A percentile compares a stretch with the other conserved stretches of the same genome.
These are phyloP conservation scores for Lydus trimaculatus DNA, from an alignment of 2,888 invertebrate genomes.

Conservation along the genomic window DNA sequence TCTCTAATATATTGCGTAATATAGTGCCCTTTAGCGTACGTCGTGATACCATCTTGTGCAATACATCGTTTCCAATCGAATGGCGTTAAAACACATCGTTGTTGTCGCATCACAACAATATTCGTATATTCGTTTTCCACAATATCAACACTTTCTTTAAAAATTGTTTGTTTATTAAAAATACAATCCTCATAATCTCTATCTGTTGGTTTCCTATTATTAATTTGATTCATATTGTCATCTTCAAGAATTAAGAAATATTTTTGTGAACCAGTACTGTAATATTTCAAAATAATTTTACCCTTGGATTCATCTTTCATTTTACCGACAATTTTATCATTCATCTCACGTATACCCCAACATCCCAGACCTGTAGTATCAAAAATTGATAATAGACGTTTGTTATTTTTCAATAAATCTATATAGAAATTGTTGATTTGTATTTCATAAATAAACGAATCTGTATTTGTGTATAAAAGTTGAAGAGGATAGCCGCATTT, in stretches of 20 bases:
- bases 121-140: not conserved
- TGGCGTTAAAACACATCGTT: not conserved
- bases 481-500: not conserved
- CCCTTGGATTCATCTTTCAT: conserved; percentile 1
- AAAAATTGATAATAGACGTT: not conserved
- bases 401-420: not conserved
- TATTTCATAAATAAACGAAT: not conserved
- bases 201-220: not conserved
- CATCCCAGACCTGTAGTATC: not conserved
- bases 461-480: not conserved
- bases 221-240: no score
- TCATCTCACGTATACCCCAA: not conserved
- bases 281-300: not conserved
- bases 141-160: not conserved
- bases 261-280: not conserved
- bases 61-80: not conserved
- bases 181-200: not conserved
- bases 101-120: not conserved
- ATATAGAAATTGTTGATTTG: not conserved
- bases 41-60: not conserved
- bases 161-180: not conserved
- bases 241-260: not conserved
- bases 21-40: not conserved
- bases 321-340: not conserved
- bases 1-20: no score